Evolutionary conservation across 35 echinoderm and acorn worm genomes (phyloP).

Genomic region (Acanthaster planci): DNA sequence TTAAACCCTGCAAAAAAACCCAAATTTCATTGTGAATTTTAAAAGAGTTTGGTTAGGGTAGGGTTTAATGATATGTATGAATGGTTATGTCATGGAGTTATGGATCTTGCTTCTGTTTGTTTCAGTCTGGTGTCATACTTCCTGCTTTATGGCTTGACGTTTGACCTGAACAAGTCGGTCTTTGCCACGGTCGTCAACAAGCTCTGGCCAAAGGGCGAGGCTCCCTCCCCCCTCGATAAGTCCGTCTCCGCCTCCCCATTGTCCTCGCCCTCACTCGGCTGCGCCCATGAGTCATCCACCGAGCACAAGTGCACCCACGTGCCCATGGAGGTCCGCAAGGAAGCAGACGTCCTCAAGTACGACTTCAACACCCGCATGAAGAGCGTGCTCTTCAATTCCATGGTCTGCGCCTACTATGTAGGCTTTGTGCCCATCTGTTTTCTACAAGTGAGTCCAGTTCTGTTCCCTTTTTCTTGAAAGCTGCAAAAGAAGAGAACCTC

Average conservation of each 20-base stretch:
- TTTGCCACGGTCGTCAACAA: slow-evolving; percentile 35
- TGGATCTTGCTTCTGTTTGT: background rate
- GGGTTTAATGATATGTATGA: too few relatives aligned
- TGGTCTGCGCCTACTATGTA: slow-evolving; percentile 99
- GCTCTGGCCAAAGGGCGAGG: slow-evolving; percentile 22
- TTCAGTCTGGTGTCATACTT: slow-evolving; percentile 92
- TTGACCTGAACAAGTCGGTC: slow-evolving; percentile 75
- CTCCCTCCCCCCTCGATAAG: background rate
- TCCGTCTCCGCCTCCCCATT: background rate
- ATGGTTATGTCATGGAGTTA: too few relatives aligned
- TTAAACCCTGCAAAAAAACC: too few relatives aligned
- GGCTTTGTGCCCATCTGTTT: slow-evolving; percentile 99
- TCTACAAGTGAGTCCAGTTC: slow-evolving; percentile 74
- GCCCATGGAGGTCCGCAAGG: slow-evolving; percentile 62
- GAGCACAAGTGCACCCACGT: slow-evolving; percentile 82
- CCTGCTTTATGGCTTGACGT: slow-evolving; percentile 87
- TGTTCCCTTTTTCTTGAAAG: background rate
- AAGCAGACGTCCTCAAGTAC: slow-evolving; percentile 83
- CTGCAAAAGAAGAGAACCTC: background rate
- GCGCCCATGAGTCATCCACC: background rate
- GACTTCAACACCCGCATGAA: slow-evolving; percentile 96
- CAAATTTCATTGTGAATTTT: too few relatives aligned
- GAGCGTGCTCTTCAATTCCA: slow-evolving; percentile 94
- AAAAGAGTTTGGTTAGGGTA: too few relatives aligned
- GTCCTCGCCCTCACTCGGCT: background rate